phyloP scores from a whole-genome alignment of 2,113 vertebrate species.

The Murina feae region DNA sequence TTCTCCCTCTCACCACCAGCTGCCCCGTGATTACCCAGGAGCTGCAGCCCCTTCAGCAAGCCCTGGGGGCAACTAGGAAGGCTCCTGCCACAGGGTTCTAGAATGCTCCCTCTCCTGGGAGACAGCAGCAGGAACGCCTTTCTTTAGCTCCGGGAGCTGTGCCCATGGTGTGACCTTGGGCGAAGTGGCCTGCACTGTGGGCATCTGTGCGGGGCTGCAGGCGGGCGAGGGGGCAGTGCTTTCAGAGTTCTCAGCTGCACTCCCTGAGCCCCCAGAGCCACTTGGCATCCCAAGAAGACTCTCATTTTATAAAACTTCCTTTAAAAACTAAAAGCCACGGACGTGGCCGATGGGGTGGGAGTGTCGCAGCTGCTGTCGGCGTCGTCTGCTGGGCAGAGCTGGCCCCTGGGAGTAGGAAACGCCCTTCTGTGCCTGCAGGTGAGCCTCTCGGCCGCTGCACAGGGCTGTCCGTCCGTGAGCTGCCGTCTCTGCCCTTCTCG shows the following conservation, averaged over 20 bases:
- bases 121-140: neutral
- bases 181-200: rapidly evolving
- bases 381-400: neutral
- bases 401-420: neutral
- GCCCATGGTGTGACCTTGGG: rapidly evolving
- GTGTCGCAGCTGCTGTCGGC: neutral
- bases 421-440: neutral
- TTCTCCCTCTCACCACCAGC: neutral
- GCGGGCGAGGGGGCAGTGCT: neutral
- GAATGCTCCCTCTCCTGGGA: neutral
- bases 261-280: neutral
- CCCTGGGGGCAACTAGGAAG: neutral
- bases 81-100: neutral
- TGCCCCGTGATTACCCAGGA: neutral
- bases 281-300: neutral
- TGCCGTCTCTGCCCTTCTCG: neutral
- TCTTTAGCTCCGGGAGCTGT: too few species aligned
- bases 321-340: neutral
- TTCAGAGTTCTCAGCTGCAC: neutral
- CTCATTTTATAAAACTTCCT: neutral
- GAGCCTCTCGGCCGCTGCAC: neutral
- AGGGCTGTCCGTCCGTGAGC: too few species aligned
- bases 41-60: neutral
- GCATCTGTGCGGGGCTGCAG: too few species aligned
- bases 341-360: neutral